Conservation (phyloP, 2,797 vertebrate genomes). For the Delichon dasypus region DNA sequence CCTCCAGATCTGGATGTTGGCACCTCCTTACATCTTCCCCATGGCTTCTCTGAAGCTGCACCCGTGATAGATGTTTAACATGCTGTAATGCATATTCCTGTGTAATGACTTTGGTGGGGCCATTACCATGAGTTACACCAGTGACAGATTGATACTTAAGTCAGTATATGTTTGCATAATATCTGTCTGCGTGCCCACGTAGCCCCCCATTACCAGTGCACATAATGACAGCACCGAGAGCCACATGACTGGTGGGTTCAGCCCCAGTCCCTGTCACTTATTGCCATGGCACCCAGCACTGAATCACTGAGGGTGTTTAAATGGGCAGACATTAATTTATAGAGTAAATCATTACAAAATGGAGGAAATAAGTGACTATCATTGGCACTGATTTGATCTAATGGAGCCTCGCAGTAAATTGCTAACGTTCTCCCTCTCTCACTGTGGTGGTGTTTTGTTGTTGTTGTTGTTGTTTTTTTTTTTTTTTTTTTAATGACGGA, state of each 20-base stretch:
- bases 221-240: background rate
- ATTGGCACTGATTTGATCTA: slow-evolving; percentile 31
- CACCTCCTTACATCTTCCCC: background rate
- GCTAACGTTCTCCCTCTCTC: background rate
- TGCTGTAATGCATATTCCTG: slow-evolving; percentile 15
- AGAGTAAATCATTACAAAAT: slow-evolving; percentile 42
- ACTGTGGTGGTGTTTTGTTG: too few species aligned
- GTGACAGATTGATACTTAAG: slow-evolving; percentile 56
- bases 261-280: slow-evolving; percentile 21
- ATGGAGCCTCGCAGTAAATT: slow-evolving; percentile 2
- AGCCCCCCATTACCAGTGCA: slow-evolving; percentile 26
- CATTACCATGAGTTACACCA: slow-evolving; percentile 41
- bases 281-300: slow-evolving; percentile 20
- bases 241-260: slow-evolving; percentile 13
- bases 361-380: slow-evolving; percentile 46
- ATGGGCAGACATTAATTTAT: slow-evolving; percentile 40
- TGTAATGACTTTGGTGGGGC: slow-evolving; percentile 50
- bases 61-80: slow-evolving; percentile 32
- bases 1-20: background rate
- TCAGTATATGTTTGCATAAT: slow-evolving; percentile 59
- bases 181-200: background rate
- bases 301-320: background rate
- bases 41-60: background rate
- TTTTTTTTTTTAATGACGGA: background rate
- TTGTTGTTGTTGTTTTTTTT: background rate